Evolutionary conservation across 2,797 vertebrate species (phyloP).

Genomic region (Manis javanica): DNA sequence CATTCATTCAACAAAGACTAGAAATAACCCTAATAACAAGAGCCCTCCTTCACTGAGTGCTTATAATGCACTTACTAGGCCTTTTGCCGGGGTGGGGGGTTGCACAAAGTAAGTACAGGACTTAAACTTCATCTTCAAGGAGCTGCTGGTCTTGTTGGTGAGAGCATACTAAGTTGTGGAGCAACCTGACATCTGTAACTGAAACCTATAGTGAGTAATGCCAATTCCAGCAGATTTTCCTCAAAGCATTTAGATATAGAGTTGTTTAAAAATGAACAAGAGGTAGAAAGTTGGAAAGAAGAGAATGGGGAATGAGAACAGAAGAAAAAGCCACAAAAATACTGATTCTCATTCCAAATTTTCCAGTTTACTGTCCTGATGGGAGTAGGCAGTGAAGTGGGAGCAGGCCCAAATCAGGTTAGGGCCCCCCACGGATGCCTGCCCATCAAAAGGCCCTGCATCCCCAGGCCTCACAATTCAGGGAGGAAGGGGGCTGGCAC

Average conservation of each 20-base stretch:
- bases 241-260: neutral
- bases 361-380: neutral
- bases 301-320: neutral
- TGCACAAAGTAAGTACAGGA: neutral
- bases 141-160: neutral
- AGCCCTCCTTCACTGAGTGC: neutral
- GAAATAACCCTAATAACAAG: neutral
- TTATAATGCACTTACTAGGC: neutral
- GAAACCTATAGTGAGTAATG: neutral
- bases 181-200: neutral
- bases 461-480: slow-evolving; percentile 58
- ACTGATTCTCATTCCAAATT: neutral
- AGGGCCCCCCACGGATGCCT: neutral
- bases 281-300: neutral
- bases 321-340: slow-evolving; percentile 45
- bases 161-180: neutral
- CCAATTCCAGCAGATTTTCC: neutral
- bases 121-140: neutral
- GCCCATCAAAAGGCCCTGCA: slow-evolving; percentile 25
- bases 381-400: neutral
- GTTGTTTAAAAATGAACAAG: neutral
- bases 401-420: neutral
- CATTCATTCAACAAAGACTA: neutral
- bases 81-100: neutral
- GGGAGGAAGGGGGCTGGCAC: slow-evolving; percentile 37